phyloP scores from a whole-genome alignment of 2,113 vertebrate species.

The Phalacrocorax pelagicus region DNA sequence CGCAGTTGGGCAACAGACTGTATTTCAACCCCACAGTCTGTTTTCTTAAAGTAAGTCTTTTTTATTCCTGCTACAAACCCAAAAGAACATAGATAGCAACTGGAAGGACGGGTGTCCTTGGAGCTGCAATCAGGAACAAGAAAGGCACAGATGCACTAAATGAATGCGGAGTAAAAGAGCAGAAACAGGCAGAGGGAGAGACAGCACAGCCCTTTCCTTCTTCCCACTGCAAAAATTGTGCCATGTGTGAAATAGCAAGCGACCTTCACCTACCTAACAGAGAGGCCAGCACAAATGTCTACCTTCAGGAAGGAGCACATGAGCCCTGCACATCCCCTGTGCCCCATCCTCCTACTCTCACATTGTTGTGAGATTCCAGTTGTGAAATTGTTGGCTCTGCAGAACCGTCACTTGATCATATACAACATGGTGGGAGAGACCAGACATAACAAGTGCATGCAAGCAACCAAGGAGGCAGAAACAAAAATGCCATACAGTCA shows the following conservation, averaged over 20 bases:
- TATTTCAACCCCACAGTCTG: background rate
- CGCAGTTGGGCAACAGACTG: background rate
- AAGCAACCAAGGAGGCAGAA: background rate
- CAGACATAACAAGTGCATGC: rapidly evolving
- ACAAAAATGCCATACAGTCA: background rate
- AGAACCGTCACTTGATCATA: background rate
- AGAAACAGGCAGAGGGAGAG: background rate
- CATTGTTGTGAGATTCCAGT: background rate
- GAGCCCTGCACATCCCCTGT: background rate
- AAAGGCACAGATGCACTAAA: background rate
- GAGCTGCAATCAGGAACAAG: background rate
- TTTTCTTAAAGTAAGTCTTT: background rate
- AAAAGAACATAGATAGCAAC: background rate
- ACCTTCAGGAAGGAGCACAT: background rate
- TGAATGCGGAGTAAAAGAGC: background rate
- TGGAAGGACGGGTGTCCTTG: background rate
- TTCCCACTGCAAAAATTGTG: rapidly evolving
- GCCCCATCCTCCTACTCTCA: background rate
- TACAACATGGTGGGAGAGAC: rapidly evolving
- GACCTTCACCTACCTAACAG: background rate
- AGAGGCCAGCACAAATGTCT: background rate
- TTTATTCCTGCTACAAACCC: background rate
- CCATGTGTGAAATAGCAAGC: background rate
- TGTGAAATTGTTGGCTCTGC: background rate
- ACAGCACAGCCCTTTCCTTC: rapidly evolving